Base-by-base conservation (phyloP, 2,888 invertebrate genomes). In the Ariolimax columbianus region DNA sequence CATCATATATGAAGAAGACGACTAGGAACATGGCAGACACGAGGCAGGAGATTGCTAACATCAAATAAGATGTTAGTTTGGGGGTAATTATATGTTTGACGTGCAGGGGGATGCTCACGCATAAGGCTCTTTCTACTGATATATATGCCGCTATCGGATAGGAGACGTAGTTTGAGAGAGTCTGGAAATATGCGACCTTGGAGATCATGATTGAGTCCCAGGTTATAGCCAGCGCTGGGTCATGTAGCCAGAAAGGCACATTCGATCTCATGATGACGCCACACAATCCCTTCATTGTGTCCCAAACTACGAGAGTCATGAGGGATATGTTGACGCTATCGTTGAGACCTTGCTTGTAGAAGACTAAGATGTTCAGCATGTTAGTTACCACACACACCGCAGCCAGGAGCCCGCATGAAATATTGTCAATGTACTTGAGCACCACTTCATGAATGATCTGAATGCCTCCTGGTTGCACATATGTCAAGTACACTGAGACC, bases 1-100 rank as follows among this genome's bases (percentile, higher is more conserved):
- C 36, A 38, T 70, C 70, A 17, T 70, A 70, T 19, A 70, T 70
- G 23, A 70, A 70, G 23, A 70, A 70, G 1, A 19, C 36, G 36
- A 70, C 33, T 36, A 70, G 36, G 38, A 70, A 70, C 70, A 70
- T 70, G 36, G 36, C 70, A 26, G 70, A 70, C 19, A 70, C 70
- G 4, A 70, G 9, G 38, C 33, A 11, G 33, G 70, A 70, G 17
- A 38, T 36, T 3, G 36, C 70, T 36, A 70, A 9, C 70, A 70
- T 70, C 19, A 70, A 33, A 70, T 36, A 70, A 3, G 70, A 14
- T 3, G 70, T 70, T 26, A 70, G 36, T 36, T 38, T 33, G 6
- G 70, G 70, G 23, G 70, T 70, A 23, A 70, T 70, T 1, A 70
- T 70, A 9, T 33, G 11, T 19, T 36, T 70, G 3, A 70, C 70